Evolutionary conservation across 2,797 vertebrate genomes (phyloP), one percentile per base, ranked within the genome.

Genomic region (Catamblyrhynchus diadema): DNA sequence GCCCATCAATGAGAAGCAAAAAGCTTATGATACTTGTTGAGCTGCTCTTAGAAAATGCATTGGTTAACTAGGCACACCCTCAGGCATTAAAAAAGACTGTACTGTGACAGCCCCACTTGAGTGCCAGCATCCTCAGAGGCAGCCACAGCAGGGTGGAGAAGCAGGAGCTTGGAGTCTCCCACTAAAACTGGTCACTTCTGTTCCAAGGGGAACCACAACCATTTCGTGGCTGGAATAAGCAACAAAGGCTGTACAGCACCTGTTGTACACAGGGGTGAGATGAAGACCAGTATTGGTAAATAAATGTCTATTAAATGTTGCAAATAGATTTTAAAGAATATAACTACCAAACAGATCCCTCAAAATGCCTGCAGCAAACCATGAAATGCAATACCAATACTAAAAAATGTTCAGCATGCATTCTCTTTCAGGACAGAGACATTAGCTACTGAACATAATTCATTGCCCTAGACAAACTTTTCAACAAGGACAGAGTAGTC

Each of bases 81-180:
- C 45, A 32, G 41, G 50, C 27, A 86, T 56, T 73, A 22, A 69
- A n/a, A 35, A n/a, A 39, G 24, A 59, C 32, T n/a, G 37, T 32
- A 56, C 27, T 64, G 20, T 0, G 0, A 57, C 48, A 92, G 90
- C 13, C 28, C 4, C 47, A 44, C 0, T 0, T 1, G 12, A 51
- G 5, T 4, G 10, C 23, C 47, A 79, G 59, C 41, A 56, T 11
- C 44, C 48, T 73, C 2, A 65, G 35, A 33, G 44, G 20, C 42
- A 62, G 47, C 4, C 50, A 72, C 6, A 65, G 45, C 32, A 64
- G 45, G 25, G 45, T 14, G 35, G 45, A 56, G 53, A 70, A 73
- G 54, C 18, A 56, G 70, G 20, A 84, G 25, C 44, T 48, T 79
- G 51, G 19, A 88, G 32, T 11, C 39, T 62, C 45, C 37, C 60